These are phyloP conservation scores for Enteromius mattozi DNA, from an alignment of 2,797 vertebrate genomes.

Conservation along the genomic window DNA sequence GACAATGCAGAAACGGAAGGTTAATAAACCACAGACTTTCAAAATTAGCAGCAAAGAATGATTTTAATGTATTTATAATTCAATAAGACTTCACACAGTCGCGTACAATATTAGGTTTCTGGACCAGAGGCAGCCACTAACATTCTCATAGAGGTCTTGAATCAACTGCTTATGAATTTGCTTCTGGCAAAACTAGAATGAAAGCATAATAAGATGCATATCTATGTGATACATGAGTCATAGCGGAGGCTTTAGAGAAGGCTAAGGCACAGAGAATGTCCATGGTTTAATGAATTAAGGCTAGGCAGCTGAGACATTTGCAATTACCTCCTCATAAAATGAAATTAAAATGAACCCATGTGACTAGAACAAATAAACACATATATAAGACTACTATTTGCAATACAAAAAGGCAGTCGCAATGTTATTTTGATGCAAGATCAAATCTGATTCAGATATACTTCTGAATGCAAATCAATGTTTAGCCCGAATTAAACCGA, in stretches of 20 bases:
- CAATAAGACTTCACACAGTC: constrained; percentile 34
- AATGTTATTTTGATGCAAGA: not conserved
- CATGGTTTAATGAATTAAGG: constrained; percentile 29
- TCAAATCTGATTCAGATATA: not conserved
- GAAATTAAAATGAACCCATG: not conserved
- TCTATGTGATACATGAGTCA: constrained; percentile 43
- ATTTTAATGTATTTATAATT: constrained; percentile 57
- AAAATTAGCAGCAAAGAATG: constrained; percentile 51
- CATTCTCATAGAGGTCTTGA: constrained; percentile 28
- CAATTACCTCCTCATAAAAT: constrained; percentile 41
- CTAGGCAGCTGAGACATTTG: constrained; percentile 28
- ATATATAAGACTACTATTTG: not conserved
- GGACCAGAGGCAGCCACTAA: constrained; percentile 24
- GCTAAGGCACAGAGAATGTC: not conserved
- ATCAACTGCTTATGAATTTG: constrained; percentile 44
- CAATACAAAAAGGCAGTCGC: not conserved
- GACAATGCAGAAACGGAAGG: constrained; percentile 48
- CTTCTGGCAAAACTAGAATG: constrained; percentile 38
- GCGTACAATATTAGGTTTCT: constrained; percentile 16
- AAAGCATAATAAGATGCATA: constrained; percentile 51
- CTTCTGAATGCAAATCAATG: not conserved
- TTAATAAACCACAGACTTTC: constrained; percentile 54
- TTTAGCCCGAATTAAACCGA: not conserved
- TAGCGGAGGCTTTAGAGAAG: not conserved
- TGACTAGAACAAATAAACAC: not conserved